Percentiles rank a stretch among this genome's conserved stretches.
These are phyloP conservation scores for Oryzias melastigma DNA, from an alignment of 2,113 vertebrate genomes.

Conservation along the genomic window DNA sequence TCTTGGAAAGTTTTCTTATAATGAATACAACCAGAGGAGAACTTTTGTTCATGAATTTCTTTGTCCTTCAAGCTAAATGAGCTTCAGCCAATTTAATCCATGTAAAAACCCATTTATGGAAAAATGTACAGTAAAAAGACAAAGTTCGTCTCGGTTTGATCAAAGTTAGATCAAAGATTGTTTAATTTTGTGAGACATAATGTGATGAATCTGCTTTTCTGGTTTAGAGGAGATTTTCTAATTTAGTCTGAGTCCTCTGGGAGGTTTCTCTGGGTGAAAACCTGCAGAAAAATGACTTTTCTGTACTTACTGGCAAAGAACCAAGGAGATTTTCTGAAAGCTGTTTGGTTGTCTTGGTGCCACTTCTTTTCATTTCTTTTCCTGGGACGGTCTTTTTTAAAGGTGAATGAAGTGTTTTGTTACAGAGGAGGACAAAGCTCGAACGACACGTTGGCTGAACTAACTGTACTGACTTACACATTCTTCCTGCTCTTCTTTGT, in stretches of 20 bases:
- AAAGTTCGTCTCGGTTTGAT: not conserved
- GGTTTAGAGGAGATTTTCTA: not conserved
- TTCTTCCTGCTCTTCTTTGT: slow-evolving; percentile 25
- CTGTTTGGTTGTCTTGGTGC: slow-evolving; percentile 39
- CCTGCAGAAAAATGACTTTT: not conserved
- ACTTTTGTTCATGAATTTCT: too few relatives aligned
- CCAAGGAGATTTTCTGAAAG: slow-evolving; percentile 6
- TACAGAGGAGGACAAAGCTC: slow-evolving; percentile 31
- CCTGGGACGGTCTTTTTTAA: slow-evolving; percentile 1
- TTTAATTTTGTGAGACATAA: slow-evolving; percentile 23
- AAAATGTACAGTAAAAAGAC: too few relatives aligned
- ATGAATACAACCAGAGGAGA: too few relatives aligned
- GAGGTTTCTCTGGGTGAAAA: too few relatives aligned
- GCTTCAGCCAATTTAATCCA: too few relatives aligned
- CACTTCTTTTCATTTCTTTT: slow-evolving; percentile 9
- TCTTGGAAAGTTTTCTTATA: too few relatives aligned
- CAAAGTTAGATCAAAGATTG: slow-evolving; percentile 7
- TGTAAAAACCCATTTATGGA: too few relatives aligned
- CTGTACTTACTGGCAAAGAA: slow-evolving; percentile 22
- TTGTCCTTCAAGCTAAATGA: too few relatives aligned
- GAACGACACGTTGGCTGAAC: slow-evolving; percentile 17
- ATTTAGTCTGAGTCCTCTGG: too few relatives aligned
- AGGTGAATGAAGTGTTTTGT: slow-evolving; percentile 11
- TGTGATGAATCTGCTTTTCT: slow-evolving; percentile 31
- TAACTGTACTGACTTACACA: slow-evolving; percentile 35